Base-by-base conservation (phyloP, 2,113 vertebrate species). In the Cichladusa arquata region DNA sequence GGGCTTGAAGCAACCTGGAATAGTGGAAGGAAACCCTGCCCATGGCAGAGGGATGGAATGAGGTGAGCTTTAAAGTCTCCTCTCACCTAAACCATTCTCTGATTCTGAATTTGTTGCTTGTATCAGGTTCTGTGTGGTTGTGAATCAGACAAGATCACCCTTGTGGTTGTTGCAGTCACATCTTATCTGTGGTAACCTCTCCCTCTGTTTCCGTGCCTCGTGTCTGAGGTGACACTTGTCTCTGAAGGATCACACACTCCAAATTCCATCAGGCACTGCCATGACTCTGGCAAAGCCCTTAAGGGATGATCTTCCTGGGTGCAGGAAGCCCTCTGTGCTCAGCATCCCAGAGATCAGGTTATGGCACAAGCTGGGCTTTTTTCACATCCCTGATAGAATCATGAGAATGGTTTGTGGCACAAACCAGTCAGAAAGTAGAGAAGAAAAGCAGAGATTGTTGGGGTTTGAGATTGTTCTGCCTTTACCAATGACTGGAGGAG, bases 161-260 rank as follows among this genome's bases (percentile, higher is more conserved):
- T 0, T 77, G 84, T 77, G 96, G 88, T 66, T 57, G 88, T 85
- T 51, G 40, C 58, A 48, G 53, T 62, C 33, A 19, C 12, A 38
- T 53, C 77, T 77, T 31, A 45, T 58, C 90, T 81, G 81, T 66
- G 78, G 60, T 81, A 74, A 81, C 33, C 42, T 84, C 76, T 82
- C 47, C 56, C 40, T 88, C 61, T 51, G 40, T 60, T 90, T 89
- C 66, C 0, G 1, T 72, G 20, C 53, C 50, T 94, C 34, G 0
- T n/a, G 47, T 66, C 72, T 80, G 79, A 90, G 85, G 66, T 82
- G 66, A 83, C 12, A 4, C 31, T 74, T 11, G 29, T 61, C 42
- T 93, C 42, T 65, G 24, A 14, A 80, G 23, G 65, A 69, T 61
- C 76, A 51, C 54, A 33, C 1, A 0, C 45, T 34, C 11, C 60